phyloP scores from a whole-genome alignment of 2,113 vertebrate genomes.

The Coptodon rendalli region DNA sequence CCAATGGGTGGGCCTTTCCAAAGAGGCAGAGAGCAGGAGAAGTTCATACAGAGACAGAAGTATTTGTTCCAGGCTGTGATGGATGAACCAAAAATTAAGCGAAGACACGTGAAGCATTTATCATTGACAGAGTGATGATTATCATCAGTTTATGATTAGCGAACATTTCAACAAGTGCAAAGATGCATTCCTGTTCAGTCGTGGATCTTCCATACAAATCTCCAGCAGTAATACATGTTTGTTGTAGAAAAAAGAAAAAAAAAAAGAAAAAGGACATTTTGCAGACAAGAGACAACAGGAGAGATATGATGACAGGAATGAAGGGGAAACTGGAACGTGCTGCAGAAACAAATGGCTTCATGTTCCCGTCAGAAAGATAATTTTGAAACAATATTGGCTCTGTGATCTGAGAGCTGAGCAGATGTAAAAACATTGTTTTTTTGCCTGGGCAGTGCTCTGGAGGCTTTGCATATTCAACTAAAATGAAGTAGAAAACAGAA shows the following conservation, averaged over 20 bases:
- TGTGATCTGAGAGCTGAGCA: constrained; percentile 1
- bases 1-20: neutral
- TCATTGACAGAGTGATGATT: neutral
- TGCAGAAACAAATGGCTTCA: constrained; percentile 18
- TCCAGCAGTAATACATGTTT: neutral
- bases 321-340: neutral
- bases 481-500: neutral
- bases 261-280: neutral
- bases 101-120: neutral
- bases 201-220: neutral
- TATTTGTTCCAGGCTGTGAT: neutral
- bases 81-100: neutral
- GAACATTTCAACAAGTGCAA: constrained; percentile 2
- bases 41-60: constrained; percentile 7
- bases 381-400: constrained; percentile 31
- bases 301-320: neutral
- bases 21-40: neutral
- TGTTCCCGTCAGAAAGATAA: constrained; percentile 3
- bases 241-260: neutral
- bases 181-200: neutral
- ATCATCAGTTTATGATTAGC: constrained; percentile 10
- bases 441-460: neutral
- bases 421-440: constrained; percentile 14
- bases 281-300: neutral
- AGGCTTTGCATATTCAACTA: neutral